Evolutionary conservation across 1,140 invertebrate species (phyloP).

Genomic region (Eupeodes corollae): DNA sequence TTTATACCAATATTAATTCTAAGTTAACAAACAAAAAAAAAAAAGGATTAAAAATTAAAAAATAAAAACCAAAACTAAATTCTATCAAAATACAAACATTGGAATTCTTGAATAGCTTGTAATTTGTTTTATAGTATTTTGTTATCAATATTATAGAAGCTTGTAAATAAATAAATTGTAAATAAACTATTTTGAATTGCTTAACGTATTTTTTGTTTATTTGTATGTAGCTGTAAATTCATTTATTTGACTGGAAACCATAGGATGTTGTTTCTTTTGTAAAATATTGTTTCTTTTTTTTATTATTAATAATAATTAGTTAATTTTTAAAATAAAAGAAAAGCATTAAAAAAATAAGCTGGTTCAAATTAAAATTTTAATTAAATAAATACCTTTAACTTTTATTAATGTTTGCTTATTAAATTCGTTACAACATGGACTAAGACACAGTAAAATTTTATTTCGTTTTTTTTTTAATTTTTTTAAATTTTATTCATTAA

Average conservation of each 20-base stretch:
- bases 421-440: slow-evolving; percentile 12
- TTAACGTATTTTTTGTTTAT: slow-evolving; percentile 5
- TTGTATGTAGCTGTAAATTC: slow-evolving; percentile 5
- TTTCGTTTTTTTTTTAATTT: neutral
- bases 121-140: neutral
- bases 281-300: neutral
- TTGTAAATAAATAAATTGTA: slow-evolving; percentile 1
- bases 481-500: neutral
- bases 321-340: too few relatives aligned
- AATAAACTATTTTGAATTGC: neutral
- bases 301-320: too few relatives aligned
- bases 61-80: too few relatives aligned
- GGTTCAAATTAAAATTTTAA: neutral
- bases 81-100: neutral
- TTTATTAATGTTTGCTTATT: neutral
- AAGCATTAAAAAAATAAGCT: neutral
- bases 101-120: slow-evolving; percentile 8
- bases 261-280: slow-evolving; percentile 1
- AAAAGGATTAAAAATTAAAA: too few relatives aligned
- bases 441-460: slow-evolving; percentile 12
- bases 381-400: slow-evolving; percentile 2
- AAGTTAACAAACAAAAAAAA: too few relatives aligned
- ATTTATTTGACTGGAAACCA: slow-evolving; percentile 4
- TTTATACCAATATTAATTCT: too few relatives aligned
- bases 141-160: neutral